Evolutionary conservation across 2,888 invertebrate genomes (phyloP).

Genomic region (Trissoscelio sp.): DNA sequence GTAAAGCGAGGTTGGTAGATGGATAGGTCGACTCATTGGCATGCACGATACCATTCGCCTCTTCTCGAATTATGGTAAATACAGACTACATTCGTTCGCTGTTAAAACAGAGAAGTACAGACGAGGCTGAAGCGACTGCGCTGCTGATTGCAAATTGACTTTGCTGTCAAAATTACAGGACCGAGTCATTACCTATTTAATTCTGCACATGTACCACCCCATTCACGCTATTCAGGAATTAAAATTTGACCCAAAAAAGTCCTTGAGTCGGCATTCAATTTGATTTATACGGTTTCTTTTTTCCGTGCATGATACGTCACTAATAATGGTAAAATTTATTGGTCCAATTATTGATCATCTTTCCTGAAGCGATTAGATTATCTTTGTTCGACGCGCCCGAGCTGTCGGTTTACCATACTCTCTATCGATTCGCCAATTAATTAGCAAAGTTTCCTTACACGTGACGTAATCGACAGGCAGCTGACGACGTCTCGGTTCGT

Average conservation of each 20-base stretch:
- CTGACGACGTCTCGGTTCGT: conserved; percentile 64
- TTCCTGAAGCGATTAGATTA: conserved; percentile 65
- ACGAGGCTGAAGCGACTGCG: conserved; percentile 71
- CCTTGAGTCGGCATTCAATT: neutral
- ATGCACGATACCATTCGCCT: conserved; percentile 78
- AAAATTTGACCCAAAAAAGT: conserved; percentile 30
- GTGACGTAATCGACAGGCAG: conserved; percentile 67
- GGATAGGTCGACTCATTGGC: conserved; percentile 75
- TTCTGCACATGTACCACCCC: conserved; percentile 1
- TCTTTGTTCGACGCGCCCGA: conserved; percentile 63
- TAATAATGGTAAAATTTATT: conserved; percentile 62
- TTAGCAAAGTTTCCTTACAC: conserved; percentile 69
- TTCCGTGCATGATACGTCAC: neutral
- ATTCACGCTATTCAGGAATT: neutral
- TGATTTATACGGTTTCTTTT: neutral
- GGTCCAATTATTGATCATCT: conserved; percentile 65
- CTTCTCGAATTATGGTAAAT: conserved; percentile 81
- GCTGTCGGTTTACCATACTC: conserved; percentile 66
- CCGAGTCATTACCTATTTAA: conserved; percentile 53
- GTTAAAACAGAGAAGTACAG: conserved; percentile 65
- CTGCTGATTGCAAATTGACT: conserved; percentile 81
- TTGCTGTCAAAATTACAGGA: conserved; percentile 74
- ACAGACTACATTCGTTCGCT: conserved; percentile 70
- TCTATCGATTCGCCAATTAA: conserved; percentile 69
- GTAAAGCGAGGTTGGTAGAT: conserved; percentile 45